Evolutionary conservation across 2,888 invertebrate species (phyloP), one percentile per base, ranked within the genome.

Genomic region (Polydrusus tereticollis): DNA sequence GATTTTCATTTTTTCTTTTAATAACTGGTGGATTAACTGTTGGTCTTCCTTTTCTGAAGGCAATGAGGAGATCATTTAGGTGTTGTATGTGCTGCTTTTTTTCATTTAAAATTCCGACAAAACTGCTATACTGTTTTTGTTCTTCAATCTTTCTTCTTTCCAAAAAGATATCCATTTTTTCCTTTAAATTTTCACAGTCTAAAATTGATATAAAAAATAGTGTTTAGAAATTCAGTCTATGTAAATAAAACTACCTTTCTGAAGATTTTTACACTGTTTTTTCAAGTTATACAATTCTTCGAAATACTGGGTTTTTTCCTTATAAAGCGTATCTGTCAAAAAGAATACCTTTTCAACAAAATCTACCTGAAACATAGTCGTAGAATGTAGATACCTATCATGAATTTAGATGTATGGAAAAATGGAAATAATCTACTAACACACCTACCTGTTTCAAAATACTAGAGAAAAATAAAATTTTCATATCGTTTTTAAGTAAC

Each of bases 51-150:
- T 75, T 68, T 66, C 74, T 77, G 55, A 80, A 79, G 29, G 80
- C 81, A 64, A 82, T 77, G 65, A 85, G 72, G n/a, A 82, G 74
- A 74, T 84, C 82, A 65, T 78, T 82, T 47, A 84, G 76, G 75
- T 83, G 82, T 66, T 82, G 82, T 71, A 84, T 84, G 47, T 81
- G 77, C 21, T 76, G 78, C 73, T 85, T 85, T 66, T 85, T 85
- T 73, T 84, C 84, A 77, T 85, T 84, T 74, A 85, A 73, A 33
- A 83, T 50, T 59, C 80, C 73, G 23, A 82, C 68, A 78, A 84
- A 84, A 29, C 79, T 80, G 58, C 80, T 81, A 14, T 80, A 81
- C 66, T 83, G 77, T 69, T 80, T 76, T 59, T 79, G 67, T 60
- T 84, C 83, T 55, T 80, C 78, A 14, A 52, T n/a, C 58, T 77